These are phyloP conservation scores for Sebastes baramenuke DNA, from an alignment of 2,797 vertebrate genomes.

Conservation along the genomic window DNA sequence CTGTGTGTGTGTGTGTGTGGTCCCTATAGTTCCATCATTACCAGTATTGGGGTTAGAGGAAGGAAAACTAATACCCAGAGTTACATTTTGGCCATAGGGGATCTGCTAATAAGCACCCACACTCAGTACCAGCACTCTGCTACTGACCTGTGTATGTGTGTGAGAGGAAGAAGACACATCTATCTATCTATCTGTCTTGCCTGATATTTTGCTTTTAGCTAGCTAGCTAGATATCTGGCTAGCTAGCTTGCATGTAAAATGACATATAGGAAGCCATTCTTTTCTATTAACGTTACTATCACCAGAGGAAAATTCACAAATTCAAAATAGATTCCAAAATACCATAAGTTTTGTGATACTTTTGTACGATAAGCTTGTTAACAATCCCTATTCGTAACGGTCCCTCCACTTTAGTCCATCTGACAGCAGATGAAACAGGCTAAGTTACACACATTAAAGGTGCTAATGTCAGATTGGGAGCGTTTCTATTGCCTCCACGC, in stretches of 20 bases:
- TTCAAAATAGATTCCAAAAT: not conserved
- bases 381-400: no score
- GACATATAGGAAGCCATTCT: no score
- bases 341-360: not conserved
- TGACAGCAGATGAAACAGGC: not conserved
- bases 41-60: not conserved
- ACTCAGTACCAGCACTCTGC: not conserved
- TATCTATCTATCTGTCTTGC: not conserved
- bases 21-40: conserved; percentile 20
- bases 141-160: not conserved
- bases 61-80: conserved; percentile 5
- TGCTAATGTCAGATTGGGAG: no score
- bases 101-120: conserved; percentile 31
- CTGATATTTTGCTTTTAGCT: no score
- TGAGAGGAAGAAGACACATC: not conserved
- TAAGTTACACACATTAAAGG: not conserved
- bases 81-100: conserved; percentile 15
- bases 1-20: not conserved
- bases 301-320: not conserved
- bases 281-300: not conserved
- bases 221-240: no score
- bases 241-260: no score
- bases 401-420: not conserved
- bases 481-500: no score
- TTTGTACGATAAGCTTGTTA: not conserved